Evolutionary conservation across 2,797 vertebrate species (phyloP), one percentile per base, ranked within the genome.

Genomic region (Trachurus trachurus): DNA sequence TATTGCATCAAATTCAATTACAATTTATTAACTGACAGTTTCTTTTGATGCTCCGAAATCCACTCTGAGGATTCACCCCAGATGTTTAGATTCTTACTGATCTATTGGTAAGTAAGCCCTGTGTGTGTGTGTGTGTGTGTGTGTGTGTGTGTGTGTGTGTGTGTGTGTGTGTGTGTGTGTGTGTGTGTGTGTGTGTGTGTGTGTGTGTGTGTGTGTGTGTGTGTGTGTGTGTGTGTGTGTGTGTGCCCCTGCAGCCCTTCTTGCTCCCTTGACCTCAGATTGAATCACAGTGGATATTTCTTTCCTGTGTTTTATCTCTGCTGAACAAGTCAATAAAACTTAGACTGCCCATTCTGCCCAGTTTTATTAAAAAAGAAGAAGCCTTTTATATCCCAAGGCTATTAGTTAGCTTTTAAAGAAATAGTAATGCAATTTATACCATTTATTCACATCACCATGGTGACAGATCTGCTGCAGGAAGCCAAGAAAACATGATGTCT

Each of bases 201-300:
- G 26, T 26, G 26, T 26, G 26, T 26, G 26, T 26, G 26, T 26
- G 26, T 26, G 26, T 26, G 26, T 3, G 26, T 26, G 26, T 3
- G 26, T 3, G 26, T 26, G 26, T 26, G 26, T 26, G 26, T 3
- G 3, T 26, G 26, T 3, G 26, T 26, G 26, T 26, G 26, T 3
- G 26, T 3, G 26, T 3, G 58, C 44, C 50, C 63, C 75, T 66
- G 37, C 31, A 52, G 66, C 34, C 56, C 56, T 22, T 12, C 37
- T 0, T 1, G 42, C 44, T 42, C 54, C 66, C 52, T 68, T 54
- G 8, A 52, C n/a, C 49, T 53, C 77, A 53, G 5, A 78, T 57
- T 29, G 16, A 71, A 58, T 75, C 56, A 52, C n/a, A 44, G 29
- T 8, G 45, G 31, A 78, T 22, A 57, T 56, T 59, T 50, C 15